A percentile compares a stretch with the other conserved stretches of the same genome.
These are phyloP conservation scores for Cyclophora albipunctata DNA, from an alignment of 2,888 invertebrate species.

Conservation along the genomic window DNA sequence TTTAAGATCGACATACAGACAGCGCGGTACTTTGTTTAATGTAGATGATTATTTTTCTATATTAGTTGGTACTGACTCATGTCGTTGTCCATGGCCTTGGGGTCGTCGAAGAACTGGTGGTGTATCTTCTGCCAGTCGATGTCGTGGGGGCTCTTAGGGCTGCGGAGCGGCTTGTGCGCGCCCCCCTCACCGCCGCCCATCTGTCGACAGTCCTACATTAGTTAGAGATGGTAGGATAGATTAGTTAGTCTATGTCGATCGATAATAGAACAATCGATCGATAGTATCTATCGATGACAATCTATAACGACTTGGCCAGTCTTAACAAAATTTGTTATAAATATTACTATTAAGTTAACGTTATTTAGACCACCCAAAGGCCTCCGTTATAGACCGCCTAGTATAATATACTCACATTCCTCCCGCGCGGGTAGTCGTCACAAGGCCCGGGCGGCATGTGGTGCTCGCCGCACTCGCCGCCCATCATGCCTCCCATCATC, in stretches of 20 bases:
- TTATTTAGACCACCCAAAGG: too few relatives aligned
- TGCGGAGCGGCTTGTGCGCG: slow-evolving; percentile 39
- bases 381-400: too few relatives aligned
- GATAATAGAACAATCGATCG: too few relatives aligned
- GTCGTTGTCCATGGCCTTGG: slow-evolving; percentile 75
- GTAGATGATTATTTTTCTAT: too few relatives aligned
- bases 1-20: too few relatives aligned
- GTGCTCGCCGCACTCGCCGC: slow-evolving; percentile 62
- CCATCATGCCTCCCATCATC: slow-evolving; percentile 62
- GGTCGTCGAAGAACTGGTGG: slow-evolving; percentile 88
- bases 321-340: too few relatives aligned
- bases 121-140: slow-evolving; percentile 95
- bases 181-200: slow-evolving; percentile 41
- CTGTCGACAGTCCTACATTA: slow-evolving; percentile 14
- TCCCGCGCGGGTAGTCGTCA: slow-evolving; percentile 62
- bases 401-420: slow-evolving; percentile 46
- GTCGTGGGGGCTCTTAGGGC: slow-evolving; percentile 71
- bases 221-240: too few relatives aligned
- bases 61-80: slow-evolving; percentile 37
- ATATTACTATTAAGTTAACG: too few relatives aligned
- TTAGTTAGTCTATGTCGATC: too few relatives aligned
- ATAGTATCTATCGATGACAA: too few relatives aligned
- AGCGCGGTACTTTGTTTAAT: too few relatives aligned
- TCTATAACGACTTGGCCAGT: too few relatives aligned
- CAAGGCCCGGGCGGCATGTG: slow-evolving; percentile 63